Percentiles rank a stretch among this genome's conserved stretches.
phyloP scores from a whole-genome alignment of 2,113 vertebrate species.

The Progne subis region DNA sequence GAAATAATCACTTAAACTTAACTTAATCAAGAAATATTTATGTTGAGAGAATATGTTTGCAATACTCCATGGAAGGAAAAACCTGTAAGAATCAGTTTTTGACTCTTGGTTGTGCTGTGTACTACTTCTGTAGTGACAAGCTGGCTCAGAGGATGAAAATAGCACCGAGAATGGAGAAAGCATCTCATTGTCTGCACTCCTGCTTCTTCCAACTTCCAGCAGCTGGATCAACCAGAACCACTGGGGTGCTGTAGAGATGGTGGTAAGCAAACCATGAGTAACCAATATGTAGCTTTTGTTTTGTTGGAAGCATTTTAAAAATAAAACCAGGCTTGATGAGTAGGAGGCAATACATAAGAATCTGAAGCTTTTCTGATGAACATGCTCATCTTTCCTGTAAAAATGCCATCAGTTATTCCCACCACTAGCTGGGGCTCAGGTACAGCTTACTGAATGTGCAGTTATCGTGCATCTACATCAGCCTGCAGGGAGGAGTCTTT shows the following conservation, averaged over 20 bases:
- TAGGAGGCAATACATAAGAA: neutral
- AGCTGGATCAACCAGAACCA: neutral
- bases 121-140: neutral
- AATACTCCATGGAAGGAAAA: neutral
- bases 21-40: neutral
- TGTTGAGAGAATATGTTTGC: neutral
- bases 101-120: neutral
- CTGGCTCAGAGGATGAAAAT: neutral
- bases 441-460: neutral
- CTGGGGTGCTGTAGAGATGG: neutral
- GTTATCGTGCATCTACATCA: neutral
- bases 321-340: neutral
- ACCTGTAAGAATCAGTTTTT: neutral
- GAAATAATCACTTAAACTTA: neutral
- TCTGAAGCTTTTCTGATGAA: neutral
- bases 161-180: neutral
- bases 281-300: neutral
- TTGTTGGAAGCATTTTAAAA: neutral
- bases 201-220: neutral
- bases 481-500: neutral
- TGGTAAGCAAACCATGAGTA: neutral
- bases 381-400: neutral
- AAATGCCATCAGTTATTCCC: conserved; percentile 6
- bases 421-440: conserved; percentile 76
- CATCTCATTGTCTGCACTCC: neutral